These are phyloP conservation scores for Thysanoteuthis rhombus DNA, from an alignment of 2,888 invertebrate genomes.

Conservation along the genomic window DNA sequence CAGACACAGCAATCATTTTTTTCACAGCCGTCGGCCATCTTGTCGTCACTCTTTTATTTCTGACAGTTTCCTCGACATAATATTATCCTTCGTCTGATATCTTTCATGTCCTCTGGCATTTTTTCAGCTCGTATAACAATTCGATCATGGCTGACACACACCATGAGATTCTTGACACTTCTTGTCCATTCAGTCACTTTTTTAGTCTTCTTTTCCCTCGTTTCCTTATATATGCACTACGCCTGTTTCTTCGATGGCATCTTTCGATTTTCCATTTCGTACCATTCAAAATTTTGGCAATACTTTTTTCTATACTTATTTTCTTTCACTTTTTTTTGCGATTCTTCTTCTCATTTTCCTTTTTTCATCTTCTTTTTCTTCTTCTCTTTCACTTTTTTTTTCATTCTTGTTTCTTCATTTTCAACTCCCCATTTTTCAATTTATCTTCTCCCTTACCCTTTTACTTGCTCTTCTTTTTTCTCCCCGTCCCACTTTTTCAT, in stretches of 20 bases:
- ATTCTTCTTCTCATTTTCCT: not conserved
- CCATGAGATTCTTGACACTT: constrained; percentile 12
- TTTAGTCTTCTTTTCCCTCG: not conserved
- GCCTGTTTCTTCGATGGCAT: not conserved
- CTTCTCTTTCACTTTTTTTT: not conserved
- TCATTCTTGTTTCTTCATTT: not conserved
- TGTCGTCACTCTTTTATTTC: constrained; percentile 12
- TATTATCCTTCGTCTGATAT: not conserved
- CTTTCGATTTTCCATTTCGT: not conserved
- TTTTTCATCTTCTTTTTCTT: not conserved
- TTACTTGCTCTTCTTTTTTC: not conserved
- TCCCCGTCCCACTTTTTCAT: not conserved
- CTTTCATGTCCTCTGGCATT: not conserved
- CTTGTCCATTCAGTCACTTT: not conserved
- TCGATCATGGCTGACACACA: not conserved
- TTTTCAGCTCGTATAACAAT: not conserved
- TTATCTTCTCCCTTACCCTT: not conserved
- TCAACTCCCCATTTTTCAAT: not conserved
- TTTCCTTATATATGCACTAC: not conserved
- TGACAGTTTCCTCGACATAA: not conserved
- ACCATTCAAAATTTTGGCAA: not conserved
- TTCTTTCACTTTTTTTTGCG: not conserved
- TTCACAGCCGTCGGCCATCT: not conserved
- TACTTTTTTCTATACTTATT: no score
- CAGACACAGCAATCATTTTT: not conserved